Evolutionary conservation across 2,888 invertebrate species (phyloP).

Genomic region (Oligia strigilis): DNA sequence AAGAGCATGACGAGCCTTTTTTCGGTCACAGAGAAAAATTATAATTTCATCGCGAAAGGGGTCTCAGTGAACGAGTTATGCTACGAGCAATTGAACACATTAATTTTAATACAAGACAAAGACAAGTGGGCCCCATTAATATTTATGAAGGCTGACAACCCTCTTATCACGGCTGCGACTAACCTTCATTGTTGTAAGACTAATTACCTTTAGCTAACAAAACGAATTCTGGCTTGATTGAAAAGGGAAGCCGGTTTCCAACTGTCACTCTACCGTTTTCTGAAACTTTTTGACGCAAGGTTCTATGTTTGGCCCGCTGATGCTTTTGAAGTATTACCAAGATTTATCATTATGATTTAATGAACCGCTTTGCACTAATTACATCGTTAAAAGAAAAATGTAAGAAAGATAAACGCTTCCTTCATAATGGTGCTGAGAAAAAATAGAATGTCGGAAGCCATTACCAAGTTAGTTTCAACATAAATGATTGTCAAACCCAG

Average conservation of each 20-base stretch:
- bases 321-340: slow-evolving; percentile 33
- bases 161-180: slow-evolving; percentile 55
- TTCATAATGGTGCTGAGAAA: slow-evolving; percentile 39
- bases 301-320: slow-evolving; percentile 20
- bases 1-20: slow-evolving; percentile 47
- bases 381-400: slow-evolving; percentile 12
- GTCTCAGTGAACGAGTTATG: slow-evolving; percentile 69
- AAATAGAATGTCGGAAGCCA: slow-evolving; percentile 22
- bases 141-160: slow-evolving; percentile 80
- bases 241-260: slow-evolving; percentile 53
- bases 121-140: slow-evolving; percentile 82
- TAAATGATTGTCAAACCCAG: slow-evolving; percentile 55
- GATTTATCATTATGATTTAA: slow-evolving; percentile 46
- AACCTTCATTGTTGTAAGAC: slow-evolving; percentile 64
- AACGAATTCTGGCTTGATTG: slow-evolving; percentile 56
- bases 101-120: slow-evolving; percentile 85
- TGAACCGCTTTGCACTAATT: slow-evolving; percentile 43
- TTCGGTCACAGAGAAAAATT: slow-evolving; percentile 33
- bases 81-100: slow-evolving; percentile 82
- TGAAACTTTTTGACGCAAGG: slow-evolving; percentile 37
- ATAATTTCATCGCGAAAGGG: slow-evolving; percentile 72
- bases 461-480: slow-evolving; percentile 36
- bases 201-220: slow-evolving; percentile 63
- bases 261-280: slow-evolving; percentile 33
- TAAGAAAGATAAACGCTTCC: slow-evolving; percentile 33